Base-by-base conservation (phyloP, 2,113 vertebrate genomes). In the Ictalurus furcatus region DNA sequence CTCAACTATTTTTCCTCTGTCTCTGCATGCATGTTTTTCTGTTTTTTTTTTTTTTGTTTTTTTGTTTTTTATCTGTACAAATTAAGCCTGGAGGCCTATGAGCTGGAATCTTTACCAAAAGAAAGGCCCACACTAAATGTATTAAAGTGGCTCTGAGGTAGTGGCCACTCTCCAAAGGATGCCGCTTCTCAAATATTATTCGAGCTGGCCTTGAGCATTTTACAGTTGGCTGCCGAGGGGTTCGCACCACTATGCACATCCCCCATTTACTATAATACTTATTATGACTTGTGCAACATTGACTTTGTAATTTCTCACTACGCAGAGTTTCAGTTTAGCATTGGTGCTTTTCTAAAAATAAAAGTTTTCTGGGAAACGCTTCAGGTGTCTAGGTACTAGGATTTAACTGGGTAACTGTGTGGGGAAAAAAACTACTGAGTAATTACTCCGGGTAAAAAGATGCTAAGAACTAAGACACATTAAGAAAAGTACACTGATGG, bases 61-160 rank as follows among this genome's bases (percentile, higher is more conserved):
- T 89, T 86, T 88, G 12, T 3, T 44, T 74, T 88, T 92, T 87
- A 76, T 91, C 85, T 63, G 69, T 90, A 48, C 67, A 85, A 88
- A 48, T 25, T 44, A 89, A 87, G 48, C 25, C 12, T 28, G 23
- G 25, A 28, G 13, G 58, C n/a, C 19, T 56, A 34, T 63, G 3
- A 11, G 19, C 19, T 54, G 16, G 23, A 87, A 65, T 48, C 34
- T 25, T 37, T 37, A 85, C 28, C 6, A 85, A 88, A 91, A 86
- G 54, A 76, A 56, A 78, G 1, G 6, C 48, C 58, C 58, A 40
- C 25, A n/a, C 11, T 40, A 79, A 52, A 30, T 44, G 37, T 89
- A 91, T 91, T 85, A 91, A 87, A 92, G 69, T 40, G 58, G 56
- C 81, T 85, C 81, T 28, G 61, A 63, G 85, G 80, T 71, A 73